phyloP scores from a whole-genome alignment of 2,113 vertebrate genomes.

The Irena cyanogastra region DNA sequence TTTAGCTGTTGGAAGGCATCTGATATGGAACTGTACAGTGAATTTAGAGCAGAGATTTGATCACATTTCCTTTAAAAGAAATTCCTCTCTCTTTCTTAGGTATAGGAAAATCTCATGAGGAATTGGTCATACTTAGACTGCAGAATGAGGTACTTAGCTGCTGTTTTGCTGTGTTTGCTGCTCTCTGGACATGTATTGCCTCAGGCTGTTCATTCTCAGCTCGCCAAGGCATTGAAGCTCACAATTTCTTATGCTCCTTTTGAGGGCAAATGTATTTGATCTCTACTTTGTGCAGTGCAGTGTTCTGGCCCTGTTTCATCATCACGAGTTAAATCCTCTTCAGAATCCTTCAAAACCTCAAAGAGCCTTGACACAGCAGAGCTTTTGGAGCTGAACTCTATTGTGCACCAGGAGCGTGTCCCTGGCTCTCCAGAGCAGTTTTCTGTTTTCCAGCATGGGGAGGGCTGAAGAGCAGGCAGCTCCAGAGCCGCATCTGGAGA shows the following conservation, averaged over 20 bases:
- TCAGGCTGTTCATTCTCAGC: slow-evolving; percentile 28
- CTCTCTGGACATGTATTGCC: slow-evolving; percentile 41
- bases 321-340: slow-evolving; percentile 2
- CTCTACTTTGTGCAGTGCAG: background rate
- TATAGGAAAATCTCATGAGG: background rate
- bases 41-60: background rate
- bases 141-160: background rate
- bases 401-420: background rate
- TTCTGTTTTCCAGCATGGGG: background rate
- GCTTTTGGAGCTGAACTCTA: background rate
- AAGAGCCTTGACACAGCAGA: background rate
- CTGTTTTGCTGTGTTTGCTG: background rate
- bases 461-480: background rate
- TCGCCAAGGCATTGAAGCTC: background rate
- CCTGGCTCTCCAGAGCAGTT: background rate
- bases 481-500: background rate
- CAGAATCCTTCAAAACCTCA: background rate
- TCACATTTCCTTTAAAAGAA: background rate
- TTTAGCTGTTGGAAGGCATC: background rate
- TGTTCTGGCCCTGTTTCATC: slow-evolving; percentile 15
- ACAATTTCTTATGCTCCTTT: slow-evolving; percentile 9
- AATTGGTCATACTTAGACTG: background rate
- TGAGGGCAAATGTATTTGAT: slow-evolving; percentile 30
- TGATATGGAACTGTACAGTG: background rate
- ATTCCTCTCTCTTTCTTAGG: background rate